A percentile compares a stretch with the other conserved stretches of the same genome.
These are phyloP conservation scores for Alethe castanea DNA, from an alignment of 2,113 vertebrate species.

Conservation along the genomic window DNA sequence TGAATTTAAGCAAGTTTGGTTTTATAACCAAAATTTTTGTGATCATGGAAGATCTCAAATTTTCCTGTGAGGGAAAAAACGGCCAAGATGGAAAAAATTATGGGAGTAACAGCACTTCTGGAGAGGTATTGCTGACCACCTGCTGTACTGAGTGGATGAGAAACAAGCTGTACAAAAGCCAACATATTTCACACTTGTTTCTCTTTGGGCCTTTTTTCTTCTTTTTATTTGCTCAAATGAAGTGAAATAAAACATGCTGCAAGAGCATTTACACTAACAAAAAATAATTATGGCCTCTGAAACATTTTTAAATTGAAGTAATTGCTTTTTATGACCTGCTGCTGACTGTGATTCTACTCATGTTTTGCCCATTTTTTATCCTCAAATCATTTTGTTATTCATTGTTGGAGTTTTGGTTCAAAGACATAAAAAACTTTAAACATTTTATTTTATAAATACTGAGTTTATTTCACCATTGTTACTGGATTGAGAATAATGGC, in stretches of 20 bases:
- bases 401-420: not conserved
- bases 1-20: not conserved
- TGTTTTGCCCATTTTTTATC: not conserved
- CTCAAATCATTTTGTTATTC: not conserved
- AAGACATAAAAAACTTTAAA: not conserved
- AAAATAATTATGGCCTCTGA: not conserved
- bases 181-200: not conserved
- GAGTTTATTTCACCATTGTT: not conserved
- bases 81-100: not conserved
- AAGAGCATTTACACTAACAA: not conserved
- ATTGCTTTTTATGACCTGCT: slow-evolving; percentile 3
- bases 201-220: not conserved
- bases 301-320: not conserved
- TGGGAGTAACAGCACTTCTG: not conserved
- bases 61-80: not conserved
- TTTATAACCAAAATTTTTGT: not conserved
- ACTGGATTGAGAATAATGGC: not conserved
- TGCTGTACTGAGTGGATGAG: not conserved
- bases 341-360: not conserved
- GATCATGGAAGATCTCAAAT: not conserved
- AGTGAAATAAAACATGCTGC: not conserved
- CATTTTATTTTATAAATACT: not conserved
- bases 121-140: not conserved
- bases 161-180: not conserved
- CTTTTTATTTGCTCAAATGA: not conserved